phyloP scores from a whole-genome alignment of 2,888 invertebrate genomes.

The Lochmaea capreae region DNA sequence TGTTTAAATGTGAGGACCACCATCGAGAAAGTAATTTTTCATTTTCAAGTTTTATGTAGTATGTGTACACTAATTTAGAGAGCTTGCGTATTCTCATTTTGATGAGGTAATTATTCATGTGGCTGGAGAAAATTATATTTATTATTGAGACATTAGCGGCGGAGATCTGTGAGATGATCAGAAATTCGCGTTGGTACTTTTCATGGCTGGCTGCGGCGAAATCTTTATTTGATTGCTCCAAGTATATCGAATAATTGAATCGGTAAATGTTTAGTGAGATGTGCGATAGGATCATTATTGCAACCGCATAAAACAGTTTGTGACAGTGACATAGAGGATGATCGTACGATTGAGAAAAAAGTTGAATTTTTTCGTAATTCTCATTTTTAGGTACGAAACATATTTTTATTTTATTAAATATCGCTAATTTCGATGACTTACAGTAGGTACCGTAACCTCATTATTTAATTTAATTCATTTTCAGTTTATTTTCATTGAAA shows the following conservation, averaged over 20 bases:
- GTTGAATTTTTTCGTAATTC: too few relatives aligned
- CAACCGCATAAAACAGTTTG: background rate
- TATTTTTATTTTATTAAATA: too few relatives aligned
- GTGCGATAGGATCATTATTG: slow-evolving; percentile 1
- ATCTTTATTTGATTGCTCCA: slow-evolving; percentile 22
- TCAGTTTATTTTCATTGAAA: too few relatives aligned
- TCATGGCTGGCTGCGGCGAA: slow-evolving; percentile 21
- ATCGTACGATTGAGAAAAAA: too few relatives aligned
- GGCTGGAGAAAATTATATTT: slow-evolving; percentile 36
- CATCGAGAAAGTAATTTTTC: slow-evolving; percentile 28
- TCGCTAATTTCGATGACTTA: too few relatives aligned
- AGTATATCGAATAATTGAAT: slow-evolving; percentile 16
- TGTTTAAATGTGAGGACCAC: slow-evolving; percentile 9
- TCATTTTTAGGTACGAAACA: too few relatives aligned
- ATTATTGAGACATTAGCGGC: slow-evolving; percentile 42
- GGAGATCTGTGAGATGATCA: slow-evolving; percentile 29
- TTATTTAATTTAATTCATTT: too few relatives aligned
- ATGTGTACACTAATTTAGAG: slow-evolving; percentile 38
- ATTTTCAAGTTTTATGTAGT: slow-evolving; percentile 27
- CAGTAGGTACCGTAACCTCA: too few relatives aligned
- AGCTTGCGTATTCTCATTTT: slow-evolving; percentile 34
- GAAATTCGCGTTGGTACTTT: slow-evolving; percentile 32
- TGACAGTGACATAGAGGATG: background rate
- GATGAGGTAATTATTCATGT: slow-evolving; percentile 38
- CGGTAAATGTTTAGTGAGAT: slow-evolving; percentile 15